Evolutionary conservation across 1,140 invertebrate genomes (phyloP).

Genomic region (Platorchestia sp.): DNA sequence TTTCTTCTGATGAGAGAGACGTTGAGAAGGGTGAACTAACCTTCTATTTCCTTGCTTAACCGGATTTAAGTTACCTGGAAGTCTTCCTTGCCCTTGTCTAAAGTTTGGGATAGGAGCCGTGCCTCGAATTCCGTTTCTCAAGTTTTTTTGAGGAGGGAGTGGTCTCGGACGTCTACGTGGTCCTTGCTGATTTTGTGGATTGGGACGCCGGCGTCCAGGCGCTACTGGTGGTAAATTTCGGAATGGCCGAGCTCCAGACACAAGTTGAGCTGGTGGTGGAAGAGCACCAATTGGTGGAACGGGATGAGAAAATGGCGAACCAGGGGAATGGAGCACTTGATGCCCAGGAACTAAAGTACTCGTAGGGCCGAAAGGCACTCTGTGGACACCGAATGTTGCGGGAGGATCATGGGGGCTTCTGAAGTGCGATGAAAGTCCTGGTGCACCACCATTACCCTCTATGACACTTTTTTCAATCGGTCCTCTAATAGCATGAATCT

Average conservation of each 20-base stretch:
- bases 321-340: neutral
- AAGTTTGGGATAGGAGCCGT: neutral
- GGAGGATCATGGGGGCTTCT: slow-evolving; percentile 12
- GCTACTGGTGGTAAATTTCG: neutral
- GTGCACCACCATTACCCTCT: neutral
- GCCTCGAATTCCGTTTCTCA: neutral
- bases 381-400: neutral
- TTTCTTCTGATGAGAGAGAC: neutral
- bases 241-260: neutral
- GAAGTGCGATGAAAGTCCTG: slow-evolving; percentile 18
- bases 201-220: neutral
- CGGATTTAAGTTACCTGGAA: neutral
- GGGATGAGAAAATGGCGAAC: slow-evolving; percentile 1
- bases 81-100: neutral
- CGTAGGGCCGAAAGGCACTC: neutral
- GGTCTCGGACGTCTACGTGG: neutral
- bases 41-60: neutral
- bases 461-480: neutral
- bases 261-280: neutral
- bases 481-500: neutral
- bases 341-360: neutral
- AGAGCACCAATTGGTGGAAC: neutral
- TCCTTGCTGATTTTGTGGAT: neutral
- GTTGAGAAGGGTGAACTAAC: neutral
- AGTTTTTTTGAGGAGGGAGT: neutral